A percentile compares a stretch with the other conserved stretches of the same genome.
These are phyloP conservation scores for Arctocebus calabarensis DNA, from an alignment of 2,797 vertebrate genomes.

Conservation along the genomic window DNA sequence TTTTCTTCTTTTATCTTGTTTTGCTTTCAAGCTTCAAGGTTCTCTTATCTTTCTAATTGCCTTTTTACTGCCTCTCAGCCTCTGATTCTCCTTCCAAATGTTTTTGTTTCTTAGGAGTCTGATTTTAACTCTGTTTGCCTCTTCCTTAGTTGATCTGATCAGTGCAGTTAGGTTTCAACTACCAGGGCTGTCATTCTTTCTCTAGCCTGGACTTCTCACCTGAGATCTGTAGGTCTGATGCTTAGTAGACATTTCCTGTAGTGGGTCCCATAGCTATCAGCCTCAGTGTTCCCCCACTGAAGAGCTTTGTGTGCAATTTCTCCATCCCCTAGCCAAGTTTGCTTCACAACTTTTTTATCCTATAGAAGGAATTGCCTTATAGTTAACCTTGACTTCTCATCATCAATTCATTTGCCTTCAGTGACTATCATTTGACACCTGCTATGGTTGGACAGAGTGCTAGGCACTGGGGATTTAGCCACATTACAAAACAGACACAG, in stretches of 20 bases:
- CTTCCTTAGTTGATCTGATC: not conserved
- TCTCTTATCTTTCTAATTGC: not conserved
- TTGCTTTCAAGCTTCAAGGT: slow-evolving; percentile 19
- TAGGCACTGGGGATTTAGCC: not conserved
- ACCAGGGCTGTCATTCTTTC: not conserved
- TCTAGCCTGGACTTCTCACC: not conserved
- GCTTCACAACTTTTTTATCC: not conserved
- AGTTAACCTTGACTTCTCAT: not conserved
- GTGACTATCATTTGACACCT: not conserved
- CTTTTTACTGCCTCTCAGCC: not conserved
- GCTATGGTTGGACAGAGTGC: too few species aligned
- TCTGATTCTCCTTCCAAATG: not conserved
- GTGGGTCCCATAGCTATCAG: not conserved
- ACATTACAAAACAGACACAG: not conserved
- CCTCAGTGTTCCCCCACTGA: not conserved
- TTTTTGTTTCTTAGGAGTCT: not conserved
- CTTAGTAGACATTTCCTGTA: not conserved
- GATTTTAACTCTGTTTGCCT: not conserved
- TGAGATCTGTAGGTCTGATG: not conserved
- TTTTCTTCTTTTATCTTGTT: not conserved
- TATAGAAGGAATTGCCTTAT: not conserved
- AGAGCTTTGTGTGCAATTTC: not conserved
- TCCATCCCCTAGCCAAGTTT: not conserved
- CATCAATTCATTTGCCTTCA: not conserved
- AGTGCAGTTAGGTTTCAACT: not conserved